Conservation (phyloP, 2,113 vertebrate species). For the Phalacrocorax aristotelis region DNA sequence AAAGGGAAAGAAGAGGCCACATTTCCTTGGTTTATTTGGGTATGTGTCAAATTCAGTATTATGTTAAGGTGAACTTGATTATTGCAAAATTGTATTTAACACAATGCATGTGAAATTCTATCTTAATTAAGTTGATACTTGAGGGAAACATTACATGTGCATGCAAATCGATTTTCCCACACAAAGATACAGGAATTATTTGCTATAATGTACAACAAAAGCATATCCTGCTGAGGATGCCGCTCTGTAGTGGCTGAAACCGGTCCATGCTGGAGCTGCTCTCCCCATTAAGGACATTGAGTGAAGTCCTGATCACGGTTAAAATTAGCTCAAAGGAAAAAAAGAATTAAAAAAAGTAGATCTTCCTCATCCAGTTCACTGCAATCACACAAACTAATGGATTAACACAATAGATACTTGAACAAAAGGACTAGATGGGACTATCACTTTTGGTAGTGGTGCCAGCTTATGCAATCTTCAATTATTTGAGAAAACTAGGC, state of each 20-base stretch:
- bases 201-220: background rate
- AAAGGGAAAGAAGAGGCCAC: background rate
- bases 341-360: background rate
- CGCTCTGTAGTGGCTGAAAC: background rate
- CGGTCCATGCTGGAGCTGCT: background rate
- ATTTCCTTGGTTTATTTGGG: background rate
- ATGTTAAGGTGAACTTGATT: background rate
- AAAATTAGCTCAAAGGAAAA: background rate
- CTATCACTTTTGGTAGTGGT: background rate
- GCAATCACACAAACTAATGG: background rate
- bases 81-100: background rate
- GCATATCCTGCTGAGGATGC: background rate
- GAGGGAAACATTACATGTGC: background rate
- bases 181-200: background rate
- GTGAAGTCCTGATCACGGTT: background rate
- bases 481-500: background rate
- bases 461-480: background rate
- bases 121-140: background rate
- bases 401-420: background rate
- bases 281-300: accelerated
- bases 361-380: background rate
- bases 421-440: background rate
- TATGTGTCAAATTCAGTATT: background rate
- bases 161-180: background rate
- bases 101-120: background rate